Base-by-base conservation (phyloP, 2,888 invertebrate species). In the Brachyopa scutellaris region DNA sequence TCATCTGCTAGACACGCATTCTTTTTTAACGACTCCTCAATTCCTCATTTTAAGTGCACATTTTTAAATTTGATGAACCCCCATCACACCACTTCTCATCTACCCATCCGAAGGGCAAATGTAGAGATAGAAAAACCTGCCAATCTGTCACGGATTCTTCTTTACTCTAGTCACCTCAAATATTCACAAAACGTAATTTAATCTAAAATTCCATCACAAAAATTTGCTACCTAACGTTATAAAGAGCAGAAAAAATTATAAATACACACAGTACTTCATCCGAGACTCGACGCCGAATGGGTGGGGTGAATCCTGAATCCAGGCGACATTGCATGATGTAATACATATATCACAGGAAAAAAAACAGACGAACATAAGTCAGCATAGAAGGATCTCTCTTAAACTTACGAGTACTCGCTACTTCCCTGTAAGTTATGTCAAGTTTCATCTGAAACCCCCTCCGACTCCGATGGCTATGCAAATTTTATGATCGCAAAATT, bases 401-500 rank as follows among this genome's bases (percentile, higher is more conserved):
- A 51, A 59, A 69, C 45, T 61, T 47, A 55, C 26, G n/a, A n/a
- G n/a, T n/a, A n/a, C 38, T 67, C 59, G 38, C 51, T 59, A 49
- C 67, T 55, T 55, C 29, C 31, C 47, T 49, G 47, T 31, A 47
- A 74, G 61, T 62, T 74, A 61, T 74, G 67, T 55, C 67, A 62
- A 42, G 51, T 66, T 64, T 51, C 23, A 53, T 53, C 17, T 45
- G 31, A 51, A 29, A 49, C 64, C 40, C 42, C 51, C 21, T 19
- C n/a, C 33, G 8, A 19, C 13, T 29, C 21, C 40, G 40, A 40
- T 42, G 36, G 69, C 47, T 64, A 80, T 80, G 69, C 74, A 69
- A 80, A 76, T 80, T 76, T 80, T 76, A 80, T 76, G 80, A 76
- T 62, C 69, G 40, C 38, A 49, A 80, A 69, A 80, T 76, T 76